phyloP scores from a whole-genome alignment of 2,113 vertebrate species.

The Coreoperca whiteheadi region DNA sequence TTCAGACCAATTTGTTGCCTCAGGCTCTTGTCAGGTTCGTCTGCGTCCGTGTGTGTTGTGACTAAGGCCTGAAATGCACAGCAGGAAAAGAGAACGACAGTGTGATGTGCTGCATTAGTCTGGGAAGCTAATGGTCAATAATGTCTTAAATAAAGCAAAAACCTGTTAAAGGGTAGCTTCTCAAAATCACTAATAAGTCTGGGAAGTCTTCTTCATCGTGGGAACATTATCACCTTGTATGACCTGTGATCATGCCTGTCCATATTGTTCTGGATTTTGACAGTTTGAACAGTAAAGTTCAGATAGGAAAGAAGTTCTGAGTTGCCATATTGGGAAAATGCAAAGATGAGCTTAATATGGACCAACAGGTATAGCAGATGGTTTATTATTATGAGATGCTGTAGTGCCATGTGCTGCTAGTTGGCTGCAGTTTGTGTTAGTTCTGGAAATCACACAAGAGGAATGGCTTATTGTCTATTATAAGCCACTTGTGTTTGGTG shows the following conservation, averaged over 20 bases:
- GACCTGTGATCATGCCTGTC: background rate
- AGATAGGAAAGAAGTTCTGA: slow-evolving; percentile 1
- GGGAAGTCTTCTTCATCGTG: background rate
- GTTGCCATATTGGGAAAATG: slow-evolving; percentile 14
- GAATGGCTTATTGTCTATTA: slow-evolving; percentile 1
- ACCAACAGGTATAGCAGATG: slow-evolving; percentile 28
- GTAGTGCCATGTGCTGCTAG: slow-evolving; percentile 12
- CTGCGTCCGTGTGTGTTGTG: slow-evolving; percentile 3
- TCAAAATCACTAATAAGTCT: background rate
- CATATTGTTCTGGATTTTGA: background rate
- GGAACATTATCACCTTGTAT: background rate
- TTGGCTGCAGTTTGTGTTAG: slow-evolving; percentile 15
- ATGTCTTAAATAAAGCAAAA: background rate
- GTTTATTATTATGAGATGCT: slow-evolving; percentile 31
- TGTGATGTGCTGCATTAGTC: background rate
- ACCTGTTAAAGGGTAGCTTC: background rate
- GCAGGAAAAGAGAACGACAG: slow-evolving; percentile 1
- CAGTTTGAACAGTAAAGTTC: background rate
- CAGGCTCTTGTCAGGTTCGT: background rate
- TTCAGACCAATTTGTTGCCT: slow-evolving; percentile 12
- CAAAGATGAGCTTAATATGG: slow-evolving; percentile 17
- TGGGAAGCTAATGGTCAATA: slow-evolving; percentile 11
- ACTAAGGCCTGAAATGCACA: background rate
- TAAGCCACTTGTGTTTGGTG: background rate
- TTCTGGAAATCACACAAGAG: slow-evolving; percentile 13